A percentile compares a stretch with the other conserved stretches of the same genome.
Evolutionary conservation across 2,113 vertebrate species (phyloP).

Genomic region (Okapia johnstoni): DNA sequence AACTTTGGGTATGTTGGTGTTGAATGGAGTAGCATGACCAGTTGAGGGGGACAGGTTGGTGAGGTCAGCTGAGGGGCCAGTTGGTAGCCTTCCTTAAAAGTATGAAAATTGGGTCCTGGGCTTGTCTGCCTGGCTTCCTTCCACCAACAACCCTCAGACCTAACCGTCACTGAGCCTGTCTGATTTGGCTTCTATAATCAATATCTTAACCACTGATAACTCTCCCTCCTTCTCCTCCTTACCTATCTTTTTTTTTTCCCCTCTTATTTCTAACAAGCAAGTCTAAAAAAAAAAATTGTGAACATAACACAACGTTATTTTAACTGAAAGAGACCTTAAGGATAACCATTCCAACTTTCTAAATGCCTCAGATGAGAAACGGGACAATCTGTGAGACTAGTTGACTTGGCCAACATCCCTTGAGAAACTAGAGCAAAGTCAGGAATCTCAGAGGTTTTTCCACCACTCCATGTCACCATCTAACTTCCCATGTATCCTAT

Average conservation of each 20-base stretch:
- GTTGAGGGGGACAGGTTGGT: too few species aligned
- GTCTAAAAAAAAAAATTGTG: not conserved
- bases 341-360: not conserved
- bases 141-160: not conserved
- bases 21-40: not conserved
- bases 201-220: not conserved
- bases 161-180: too few species aligned
- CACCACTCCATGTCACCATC: not conserved
- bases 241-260: not conserved
- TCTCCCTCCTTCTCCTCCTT: not conserved
- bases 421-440: not conserved
- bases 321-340: not conserved
- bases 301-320: not conserved
- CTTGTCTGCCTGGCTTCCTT: not conserved
- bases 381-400: not conserved
- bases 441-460: not conserved
- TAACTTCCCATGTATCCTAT: accelerated
- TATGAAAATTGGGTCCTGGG: not conserved
- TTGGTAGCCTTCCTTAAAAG: not conserved
- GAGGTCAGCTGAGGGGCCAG: too few species aligned
- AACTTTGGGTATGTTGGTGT: accelerated
- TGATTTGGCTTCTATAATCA: not conserved
- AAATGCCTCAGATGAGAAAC: not conserved
- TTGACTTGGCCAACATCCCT: not conserved
- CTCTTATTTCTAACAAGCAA: constrained; percentile 8